Evolutionary conservation across 2,113 vertebrate species (phyloP), one percentile per base, ranked within the genome.

Genomic region (Coptodon rendalli): DNA sequence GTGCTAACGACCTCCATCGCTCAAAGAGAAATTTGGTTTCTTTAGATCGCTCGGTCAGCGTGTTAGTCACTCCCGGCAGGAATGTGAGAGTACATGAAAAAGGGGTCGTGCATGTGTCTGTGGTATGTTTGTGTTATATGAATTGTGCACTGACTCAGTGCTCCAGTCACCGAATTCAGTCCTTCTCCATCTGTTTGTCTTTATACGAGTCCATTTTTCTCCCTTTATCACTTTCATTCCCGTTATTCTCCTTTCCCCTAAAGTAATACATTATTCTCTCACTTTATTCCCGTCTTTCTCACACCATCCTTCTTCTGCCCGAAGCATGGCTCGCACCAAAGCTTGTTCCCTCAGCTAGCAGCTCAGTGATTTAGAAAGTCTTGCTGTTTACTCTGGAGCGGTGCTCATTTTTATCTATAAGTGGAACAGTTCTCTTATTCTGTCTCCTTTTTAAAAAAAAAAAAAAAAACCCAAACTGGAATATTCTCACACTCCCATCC

Each of bases 361-460:
- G 80, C 45, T 84, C 43, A 68, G 27, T 82, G 82, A 91, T 63
- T 87, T 89, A 50, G 45, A 91, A 54, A 87, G 29, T 79, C 38
- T 84, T 40, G 48, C 57, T 88, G 86, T 90, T 93, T 91, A 81
- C 78, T 87, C 84, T 91, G 85, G 87, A 89, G 17, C 27, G 71
- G 36, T 27, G 34, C 27, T n/a, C 17, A 13, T 68, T 54, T 86
- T 45, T 66, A 36, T 80, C 16, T 85, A 12, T 8, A 31, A 27
- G 73, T 52, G 38, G 31, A 50, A 22, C 8, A 48, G 82, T 56
- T 56, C 24, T 86, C 22, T 86, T 27, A 10, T 34, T 82, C 61
- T 7, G 9, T 87, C 81, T 86, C 31, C 11, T 22, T 31, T 83
- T 14, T 3, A 9, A 9, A 4, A 61, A 54, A 17, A 34, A 2